Conservation (phyloP, 1,140 invertebrate genomes). For the Varroa destructor region DNA sequence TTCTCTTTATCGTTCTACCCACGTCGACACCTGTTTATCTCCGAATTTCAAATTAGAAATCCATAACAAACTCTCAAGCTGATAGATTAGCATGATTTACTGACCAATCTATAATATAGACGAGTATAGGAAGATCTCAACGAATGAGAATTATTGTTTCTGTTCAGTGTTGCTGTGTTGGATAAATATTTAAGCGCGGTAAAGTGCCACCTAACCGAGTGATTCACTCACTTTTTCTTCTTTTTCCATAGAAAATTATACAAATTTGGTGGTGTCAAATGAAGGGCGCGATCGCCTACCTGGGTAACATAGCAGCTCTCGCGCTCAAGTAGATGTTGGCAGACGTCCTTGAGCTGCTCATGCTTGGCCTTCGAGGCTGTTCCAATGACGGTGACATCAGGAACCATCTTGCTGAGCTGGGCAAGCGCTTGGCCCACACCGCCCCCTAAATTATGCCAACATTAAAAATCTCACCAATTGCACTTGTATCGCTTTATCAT, state of each 20-base stretch:
- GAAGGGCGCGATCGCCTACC: conserved; percentile 41
- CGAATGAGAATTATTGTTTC: too few species aligned
- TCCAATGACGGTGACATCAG: conserved; percentile 65
- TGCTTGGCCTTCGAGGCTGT: conserved; percentile 71
- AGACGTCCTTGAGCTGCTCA: conserved; percentile 57
- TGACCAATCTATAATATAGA: too few species aligned
- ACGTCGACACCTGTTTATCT: conserved; percentile 25
- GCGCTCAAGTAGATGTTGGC: conserved; percentile 61
- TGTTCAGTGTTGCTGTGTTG: too few species aligned
- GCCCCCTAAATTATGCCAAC: conserved; percentile 39
- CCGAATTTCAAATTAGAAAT: too few species aligned
- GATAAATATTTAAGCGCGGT: too few species aligned
- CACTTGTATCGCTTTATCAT: too few species aligned
- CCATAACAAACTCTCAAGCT: too few species aligned
- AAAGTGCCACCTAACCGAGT: too few species aligned
- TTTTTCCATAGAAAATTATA: too few species aligned
- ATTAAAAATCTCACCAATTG: conserved; percentile 17
- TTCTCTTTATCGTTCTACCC: conserved; percentile 33
- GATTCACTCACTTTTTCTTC: not conserved
- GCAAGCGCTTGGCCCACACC: conserved; percentile 60
- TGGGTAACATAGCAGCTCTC: conserved; percentile 64
- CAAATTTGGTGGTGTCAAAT: not conserved
- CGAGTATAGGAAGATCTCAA: too few species aligned
- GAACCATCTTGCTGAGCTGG: conserved; percentile 64
- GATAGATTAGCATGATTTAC: too few species aligned